These are phyloP conservation scores for Holcopasites calliopsidis DNA, from an alignment of 1,140 invertebrate species.

Conservation along the genomic window DNA sequence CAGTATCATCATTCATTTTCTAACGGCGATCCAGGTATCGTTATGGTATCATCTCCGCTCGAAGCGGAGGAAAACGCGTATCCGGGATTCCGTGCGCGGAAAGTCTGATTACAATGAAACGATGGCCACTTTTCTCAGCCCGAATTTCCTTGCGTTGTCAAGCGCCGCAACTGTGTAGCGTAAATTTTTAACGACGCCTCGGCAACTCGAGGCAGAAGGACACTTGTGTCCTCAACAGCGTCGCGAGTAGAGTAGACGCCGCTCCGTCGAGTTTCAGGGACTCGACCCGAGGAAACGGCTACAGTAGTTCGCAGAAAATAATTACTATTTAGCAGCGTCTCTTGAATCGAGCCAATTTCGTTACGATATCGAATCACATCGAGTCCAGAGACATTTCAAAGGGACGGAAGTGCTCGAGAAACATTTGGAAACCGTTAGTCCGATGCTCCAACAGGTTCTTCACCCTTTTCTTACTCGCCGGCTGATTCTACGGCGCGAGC, in stretches of 20 bases:
- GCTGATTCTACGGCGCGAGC: not conserved
- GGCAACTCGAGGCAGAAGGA: constrained; percentile 16
- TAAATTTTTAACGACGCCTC: not conserved
- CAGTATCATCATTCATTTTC: not conserved
- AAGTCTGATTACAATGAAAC: not conserved
- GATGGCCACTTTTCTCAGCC: not conserved
- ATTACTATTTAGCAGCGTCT: not conserved
- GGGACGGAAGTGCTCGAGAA: not conserved
- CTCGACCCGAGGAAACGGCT: no score
- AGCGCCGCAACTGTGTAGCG: not conserved
- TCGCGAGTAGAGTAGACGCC: no score
- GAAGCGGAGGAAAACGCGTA: not conserved
- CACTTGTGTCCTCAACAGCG: constrained; percentile 2
- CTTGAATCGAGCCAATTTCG: not conserved
- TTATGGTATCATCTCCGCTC: not conserved
- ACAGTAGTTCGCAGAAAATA: no score
- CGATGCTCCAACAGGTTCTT: not conserved
- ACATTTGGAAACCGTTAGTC: constrained; percentile 1
- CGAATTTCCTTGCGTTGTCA: not conserved
- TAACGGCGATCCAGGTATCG: not conserved
- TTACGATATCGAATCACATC: not conserved
- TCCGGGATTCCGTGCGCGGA: not conserved
- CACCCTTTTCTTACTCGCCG: not conserved
- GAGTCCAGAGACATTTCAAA: not conserved
- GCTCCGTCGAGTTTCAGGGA: not conserved